phyloP scores from a whole-genome alignment of 2,888 invertebrate species.

The Eledone cirrhosa region DNA sequence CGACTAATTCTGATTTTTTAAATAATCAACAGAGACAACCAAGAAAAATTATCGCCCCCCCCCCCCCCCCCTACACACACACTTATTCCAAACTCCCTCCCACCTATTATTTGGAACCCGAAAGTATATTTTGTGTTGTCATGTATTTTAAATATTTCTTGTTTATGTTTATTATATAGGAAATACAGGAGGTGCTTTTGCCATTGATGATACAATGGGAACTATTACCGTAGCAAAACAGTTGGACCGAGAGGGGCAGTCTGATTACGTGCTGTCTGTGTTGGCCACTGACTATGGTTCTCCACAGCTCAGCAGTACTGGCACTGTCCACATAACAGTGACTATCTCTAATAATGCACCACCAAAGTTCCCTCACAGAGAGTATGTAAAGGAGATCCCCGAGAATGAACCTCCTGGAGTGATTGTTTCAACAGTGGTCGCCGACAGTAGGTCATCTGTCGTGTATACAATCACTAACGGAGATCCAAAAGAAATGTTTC shows the following conservation, averaged over 20 bases:
- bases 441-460: conserved; percentile 59
- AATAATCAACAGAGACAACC: no score
- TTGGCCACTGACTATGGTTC: conserved; percentile 88
- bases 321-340: conserved; percentile 86
- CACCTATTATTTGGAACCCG: no score
- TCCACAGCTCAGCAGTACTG: conserved; percentile 75
- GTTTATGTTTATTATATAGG: conserved; percentile 68
- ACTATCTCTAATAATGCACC: conserved; percentile 94
- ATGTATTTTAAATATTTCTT: not conserved
- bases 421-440: conserved; percentile 50
- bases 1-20: no score
- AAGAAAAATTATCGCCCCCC: no score
- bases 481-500: conserved; percentile 80
- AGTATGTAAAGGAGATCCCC: conserved; percentile 54
- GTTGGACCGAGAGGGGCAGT: conserved; percentile 72
- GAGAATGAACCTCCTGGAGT: conserved; percentile 56
- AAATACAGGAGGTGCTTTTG: conserved; percentile 87
- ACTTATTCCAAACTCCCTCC: no score
- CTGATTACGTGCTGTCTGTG: conserved; percentile 81
- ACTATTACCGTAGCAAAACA: conserved; percentile 68
- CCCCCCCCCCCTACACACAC: no score
- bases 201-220: conserved; percentile 82
- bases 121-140: no score
- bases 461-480: conserved; percentile 81
- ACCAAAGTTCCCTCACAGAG: conserved; percentile 76